These are phyloP conservation scores for Brachionus paranguensis DNA, from an alignment of 1,140 invertebrate species.

Conservation along the genomic window DNA sequence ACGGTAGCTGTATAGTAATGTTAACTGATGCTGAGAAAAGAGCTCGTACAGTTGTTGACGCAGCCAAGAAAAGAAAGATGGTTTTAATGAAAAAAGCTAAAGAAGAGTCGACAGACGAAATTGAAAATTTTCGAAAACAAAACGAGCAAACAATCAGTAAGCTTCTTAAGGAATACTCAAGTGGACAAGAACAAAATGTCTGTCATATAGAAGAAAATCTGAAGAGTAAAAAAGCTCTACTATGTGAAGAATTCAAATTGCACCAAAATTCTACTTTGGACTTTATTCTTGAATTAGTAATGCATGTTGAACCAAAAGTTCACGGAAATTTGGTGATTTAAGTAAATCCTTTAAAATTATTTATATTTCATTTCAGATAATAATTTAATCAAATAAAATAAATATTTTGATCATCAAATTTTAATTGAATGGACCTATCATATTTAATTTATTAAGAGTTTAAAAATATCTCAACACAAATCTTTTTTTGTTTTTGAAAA, in stretches of 20 bases:
- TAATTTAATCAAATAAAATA: neutral
- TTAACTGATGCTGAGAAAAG: slow-evolving; percentile 31
- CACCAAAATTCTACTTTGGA: neutral
- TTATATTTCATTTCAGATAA: too few relatives aligned
- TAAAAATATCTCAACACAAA: too few relatives aligned
- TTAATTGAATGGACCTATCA: too few relatives aligned
- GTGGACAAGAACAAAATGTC: neutral
- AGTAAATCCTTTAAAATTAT: neutral
- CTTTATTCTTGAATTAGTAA: neutral
- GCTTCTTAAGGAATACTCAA: neutral
- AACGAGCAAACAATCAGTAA: neutral
- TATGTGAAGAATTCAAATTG: neutral
- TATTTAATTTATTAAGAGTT: too few relatives aligned
- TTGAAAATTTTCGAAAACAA: neutral
- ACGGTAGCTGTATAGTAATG: slow-evolving; percentile 23
- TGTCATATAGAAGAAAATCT: neutral
- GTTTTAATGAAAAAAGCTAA: slow-evolving; percentile 22
- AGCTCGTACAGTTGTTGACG: neutral
- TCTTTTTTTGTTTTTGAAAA: too few relatives aligned
- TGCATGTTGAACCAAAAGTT: neutral
- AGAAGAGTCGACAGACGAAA: slow-evolving; percentile 6
- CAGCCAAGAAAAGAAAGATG: slow-evolving; percentile 8
- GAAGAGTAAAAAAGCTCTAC: neutral
- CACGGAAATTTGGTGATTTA: slow-evolving; percentile 15
- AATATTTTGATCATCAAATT: neutral